phyloP scores from a whole-genome alignment of 1,140 invertebrate species.

The Nasonia longicornis region DNA sequence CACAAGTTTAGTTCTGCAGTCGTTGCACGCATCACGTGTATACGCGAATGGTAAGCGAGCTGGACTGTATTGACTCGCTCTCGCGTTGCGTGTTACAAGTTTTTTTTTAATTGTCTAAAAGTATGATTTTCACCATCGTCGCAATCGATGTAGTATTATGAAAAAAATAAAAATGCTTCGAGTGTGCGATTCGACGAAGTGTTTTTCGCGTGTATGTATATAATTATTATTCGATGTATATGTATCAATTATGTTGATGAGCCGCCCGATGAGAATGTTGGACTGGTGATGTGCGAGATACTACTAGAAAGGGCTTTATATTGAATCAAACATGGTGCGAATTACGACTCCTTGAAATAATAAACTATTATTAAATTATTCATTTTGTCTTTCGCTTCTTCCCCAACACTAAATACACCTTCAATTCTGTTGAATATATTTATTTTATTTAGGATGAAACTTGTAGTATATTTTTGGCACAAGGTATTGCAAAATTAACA shows the following conservation, averaged over 20 bases:
- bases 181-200: not conserved
- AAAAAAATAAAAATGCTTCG: slow-evolving; percentile 13
- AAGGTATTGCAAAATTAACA: no score
- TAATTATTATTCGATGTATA: slow-evolving; percentile 30
- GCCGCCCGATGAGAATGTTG: slow-evolving; percentile 29
- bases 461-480: no score
- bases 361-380: slow-evolving; percentile 47
- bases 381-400: slow-evolving; percentile 33
- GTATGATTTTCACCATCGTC: slow-evolving; percentile 1
- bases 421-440: no score
- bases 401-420: not conserved
- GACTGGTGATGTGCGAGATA: slow-evolving; percentile 39
- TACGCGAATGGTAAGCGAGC: not conserved
- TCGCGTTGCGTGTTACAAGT: not conserved
- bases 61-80: slow-evolving; percentile 14
- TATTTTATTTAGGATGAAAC: no score
- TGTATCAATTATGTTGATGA: not conserved
- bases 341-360: slow-evolving; percentile 38
- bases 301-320: slow-evolving; percentile 37
- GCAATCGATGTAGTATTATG: slow-evolving; percentile 32
- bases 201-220: slow-evolving; percentile 27
- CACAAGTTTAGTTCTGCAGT: not conserved
- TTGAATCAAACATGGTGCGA: slow-evolving; percentile 43
- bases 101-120: slow-evolving; percentile 32
- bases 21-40: not conserved